phyloP scores from a whole-genome alignment of 1,140 invertebrate genomes.

The Diachasmimorpha longicaudata region DNA sequence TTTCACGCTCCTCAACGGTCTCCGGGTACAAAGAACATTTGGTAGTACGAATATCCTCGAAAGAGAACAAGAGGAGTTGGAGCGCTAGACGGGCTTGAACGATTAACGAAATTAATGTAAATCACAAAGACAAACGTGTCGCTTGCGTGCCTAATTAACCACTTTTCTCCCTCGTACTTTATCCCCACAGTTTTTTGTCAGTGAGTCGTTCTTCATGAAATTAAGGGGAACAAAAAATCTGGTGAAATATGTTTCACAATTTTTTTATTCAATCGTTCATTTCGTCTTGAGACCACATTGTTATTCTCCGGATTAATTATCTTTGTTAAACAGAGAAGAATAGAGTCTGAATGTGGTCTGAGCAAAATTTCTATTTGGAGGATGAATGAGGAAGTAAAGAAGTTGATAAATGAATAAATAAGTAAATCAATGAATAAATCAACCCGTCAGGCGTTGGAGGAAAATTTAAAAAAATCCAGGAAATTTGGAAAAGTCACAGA shows the following conservation, averaged over 20 bases:
- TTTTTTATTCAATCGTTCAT: background rate
- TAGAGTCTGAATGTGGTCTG: too few species aligned
- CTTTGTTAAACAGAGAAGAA: too few species aligned
- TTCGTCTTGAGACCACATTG: too few species aligned
- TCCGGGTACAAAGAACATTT: background rate
- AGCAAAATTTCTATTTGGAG: too few species aligned
- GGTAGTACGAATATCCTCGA: background rate
- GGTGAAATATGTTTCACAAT: background rate
- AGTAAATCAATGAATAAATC: too few species aligned
- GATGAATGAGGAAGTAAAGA: too few species aligned
- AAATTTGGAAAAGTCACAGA: too few species aligned
- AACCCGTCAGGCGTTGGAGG: too few species aligned
- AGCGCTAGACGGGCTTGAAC: background rate
- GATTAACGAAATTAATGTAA: slow-evolving; percentile 9
- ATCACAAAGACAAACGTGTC: slow-evolving; percentile 4
- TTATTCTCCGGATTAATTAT: too few species aligned
- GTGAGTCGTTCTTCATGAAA: background rate
- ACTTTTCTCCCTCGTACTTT: background rate
- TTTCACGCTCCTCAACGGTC: background rate
- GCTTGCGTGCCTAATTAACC: slow-evolving; percentile 1
- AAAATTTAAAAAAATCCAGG: too few species aligned
- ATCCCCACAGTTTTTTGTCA: background rate
- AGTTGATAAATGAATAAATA: too few species aligned
- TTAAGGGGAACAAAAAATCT: background rate
- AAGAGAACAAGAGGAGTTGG: background rate